Evolutionary conservation across 2,113 vertebrate genomes (phyloP).

Genomic region (Aphyosemion australe): DNA sequence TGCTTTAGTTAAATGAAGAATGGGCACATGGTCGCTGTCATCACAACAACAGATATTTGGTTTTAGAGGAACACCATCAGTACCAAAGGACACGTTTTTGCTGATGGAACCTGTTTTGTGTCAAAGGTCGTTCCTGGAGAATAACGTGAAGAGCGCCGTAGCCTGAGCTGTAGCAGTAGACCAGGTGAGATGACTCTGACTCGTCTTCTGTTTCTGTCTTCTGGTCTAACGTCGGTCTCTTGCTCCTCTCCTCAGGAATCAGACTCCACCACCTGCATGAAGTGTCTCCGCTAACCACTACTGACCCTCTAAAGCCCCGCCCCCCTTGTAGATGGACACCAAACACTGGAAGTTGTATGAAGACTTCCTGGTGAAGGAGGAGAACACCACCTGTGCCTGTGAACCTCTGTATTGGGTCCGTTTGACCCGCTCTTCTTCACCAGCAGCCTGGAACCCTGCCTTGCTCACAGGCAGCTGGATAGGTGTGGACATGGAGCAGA

Average conservation of each 20-base stretch:
- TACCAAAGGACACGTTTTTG: neutral
- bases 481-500: too few species aligned
- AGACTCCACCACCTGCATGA: slow-evolving; percentile 41
- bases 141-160: slow-evolving; percentile 72
- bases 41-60: too few species aligned
- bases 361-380: slow-evolving; percentile 22
- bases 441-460: too few species aligned
- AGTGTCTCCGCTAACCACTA: slow-evolving; percentile 67
- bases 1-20: too few species aligned
- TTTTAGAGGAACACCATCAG: too few species aligned
- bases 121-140: slow-evolving; percentile 74
- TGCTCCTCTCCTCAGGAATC: slow-evolving; percentile 40
- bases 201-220: too few species aligned
- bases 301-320: slow-evolving; percentile 43
- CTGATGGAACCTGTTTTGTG: slow-evolving; percentile 18
- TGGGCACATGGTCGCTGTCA: too few species aligned
- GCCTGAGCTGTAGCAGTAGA: slow-evolving; percentile 30
- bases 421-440: too few species aligned
- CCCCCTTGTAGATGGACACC: slow-evolving; percentile 21
- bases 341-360: slow-evolving; percentile 9
- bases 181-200: slow-evolving; percentile 48
- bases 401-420: slow-evolving; percentile 36
- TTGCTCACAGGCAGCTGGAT: too few species aligned
- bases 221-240: neutral
- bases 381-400: slow-evolving; percentile 72